phyloP scores from a whole-genome alignment of 2,113 vertebrate genomes.

The Cyanistes caeruleus region DNA sequence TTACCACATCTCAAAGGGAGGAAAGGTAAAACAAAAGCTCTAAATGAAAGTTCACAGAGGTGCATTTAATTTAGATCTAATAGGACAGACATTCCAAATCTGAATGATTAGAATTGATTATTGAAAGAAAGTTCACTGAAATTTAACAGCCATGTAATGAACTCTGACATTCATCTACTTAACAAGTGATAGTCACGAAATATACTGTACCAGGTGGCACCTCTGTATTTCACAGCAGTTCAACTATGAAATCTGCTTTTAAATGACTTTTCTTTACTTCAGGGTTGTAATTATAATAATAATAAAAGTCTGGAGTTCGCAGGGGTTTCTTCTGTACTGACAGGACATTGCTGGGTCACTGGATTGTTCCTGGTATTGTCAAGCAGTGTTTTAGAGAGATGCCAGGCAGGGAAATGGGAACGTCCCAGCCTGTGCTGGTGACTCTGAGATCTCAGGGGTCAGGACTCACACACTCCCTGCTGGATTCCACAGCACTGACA shows the following conservation, averaged over 20 bases:
- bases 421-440: not conserved
- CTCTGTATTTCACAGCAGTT: not conserved
- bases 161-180: not conserved
- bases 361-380: not conserved
- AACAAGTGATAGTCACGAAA: not conserved
- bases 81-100: not conserved
- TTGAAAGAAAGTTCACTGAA: not conserved
- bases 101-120: constrained; percentile 1
- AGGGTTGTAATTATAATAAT: not conserved
- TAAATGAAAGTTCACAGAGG: not conserved
- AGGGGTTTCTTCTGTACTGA: not conserved
- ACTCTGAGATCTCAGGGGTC: not conserved
- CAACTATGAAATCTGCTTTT: not conserved
- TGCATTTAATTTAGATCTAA: constrained; percentile 42
- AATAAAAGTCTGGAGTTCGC: not conserved
- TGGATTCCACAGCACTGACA: not conserved
- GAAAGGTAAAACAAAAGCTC: not conserved
- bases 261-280: not conserved
- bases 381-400: not conserved
- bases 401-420: not conserved
- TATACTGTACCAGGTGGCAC: not conserved
- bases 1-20: not conserved
- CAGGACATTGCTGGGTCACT: not conserved
- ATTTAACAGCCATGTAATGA: not conserved
- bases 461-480: not conserved